Evolutionary conservation across 2,113 vertebrate species (phyloP).

Genomic region (Eonycteris spelaea): DNA sequence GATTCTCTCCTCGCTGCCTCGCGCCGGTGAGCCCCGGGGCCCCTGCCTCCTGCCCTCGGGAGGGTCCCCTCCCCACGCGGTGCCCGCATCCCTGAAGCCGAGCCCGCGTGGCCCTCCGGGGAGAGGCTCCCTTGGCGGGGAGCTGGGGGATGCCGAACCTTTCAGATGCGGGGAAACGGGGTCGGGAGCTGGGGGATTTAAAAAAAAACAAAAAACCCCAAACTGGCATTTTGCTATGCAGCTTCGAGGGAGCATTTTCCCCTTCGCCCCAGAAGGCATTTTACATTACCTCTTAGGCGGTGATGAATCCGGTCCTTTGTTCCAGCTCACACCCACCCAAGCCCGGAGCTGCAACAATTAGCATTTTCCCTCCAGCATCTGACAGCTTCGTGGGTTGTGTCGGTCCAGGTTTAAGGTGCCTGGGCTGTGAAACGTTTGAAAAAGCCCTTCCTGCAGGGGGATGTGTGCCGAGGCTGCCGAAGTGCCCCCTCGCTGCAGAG

Average conservation of each 20-base stretch:
- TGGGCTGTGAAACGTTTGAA: neutral
- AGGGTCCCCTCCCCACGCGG: accelerated
- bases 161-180: neutral
- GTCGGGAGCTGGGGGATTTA: neutral
- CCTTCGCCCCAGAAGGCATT: neutral
- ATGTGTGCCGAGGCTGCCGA: neutral
- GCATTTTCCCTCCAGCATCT: neutral
- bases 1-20: neutral
- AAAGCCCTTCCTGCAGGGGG: neutral
- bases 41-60: neutral
- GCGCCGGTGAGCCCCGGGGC: slow-evolving; percentile 57
- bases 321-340: neutral
- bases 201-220: too few species aligned
- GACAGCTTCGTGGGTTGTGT: neutral
- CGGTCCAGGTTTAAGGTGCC: neutral
- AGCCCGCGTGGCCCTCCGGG: neutral
- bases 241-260: neutral
- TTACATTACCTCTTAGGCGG: neutral
- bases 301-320: slow-evolving; percentile 38
- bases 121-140: neutral
- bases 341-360: neutral
- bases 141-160: neutral
- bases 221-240: neutral
- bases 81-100: neutral
- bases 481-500: neutral